Evolutionary conservation across 2,797 vertebrate genomes (phyloP).

Genomic region (Euthynnus affinis): DNA sequence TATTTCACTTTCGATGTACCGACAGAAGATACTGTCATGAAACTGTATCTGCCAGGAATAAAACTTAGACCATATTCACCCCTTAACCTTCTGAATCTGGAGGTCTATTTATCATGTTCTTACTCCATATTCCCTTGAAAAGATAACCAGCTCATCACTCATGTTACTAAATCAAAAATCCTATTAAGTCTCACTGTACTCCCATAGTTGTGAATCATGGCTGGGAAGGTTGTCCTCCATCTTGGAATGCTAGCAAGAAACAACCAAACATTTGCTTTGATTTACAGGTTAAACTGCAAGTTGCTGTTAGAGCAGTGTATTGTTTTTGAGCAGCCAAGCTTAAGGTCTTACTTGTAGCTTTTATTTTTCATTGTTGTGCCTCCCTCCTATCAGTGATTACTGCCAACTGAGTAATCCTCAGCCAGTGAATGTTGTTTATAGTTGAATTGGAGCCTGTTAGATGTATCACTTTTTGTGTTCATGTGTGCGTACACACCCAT

Average conservation of each 20-base stretch:
- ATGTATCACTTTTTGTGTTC: conserved; percentile 9
- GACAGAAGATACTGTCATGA: not conserved
- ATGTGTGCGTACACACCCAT: not conserved
- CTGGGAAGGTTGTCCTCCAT: conserved; percentile 27
- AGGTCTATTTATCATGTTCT: conserved; percentile 4
- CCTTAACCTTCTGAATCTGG: conserved; percentile 9
- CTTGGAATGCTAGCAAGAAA: conserved; percentile 46
- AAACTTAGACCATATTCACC: not conserved
- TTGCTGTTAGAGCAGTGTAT: conserved; percentile 76
- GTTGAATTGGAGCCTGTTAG: conserved; percentile 29
- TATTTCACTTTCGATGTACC: not conserved
- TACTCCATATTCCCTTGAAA: conserved; percentile 15
- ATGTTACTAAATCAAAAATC: conserved; percentile 51
- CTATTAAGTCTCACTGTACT: conserved; percentile 45
- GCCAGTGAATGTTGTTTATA: conserved; percentile 39
- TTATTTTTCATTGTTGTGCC: conserved; percentile 55
- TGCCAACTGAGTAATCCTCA: conserved; percentile 53
- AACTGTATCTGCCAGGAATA: conserved; percentile 1
- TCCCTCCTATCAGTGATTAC: conserved; percentile 47
- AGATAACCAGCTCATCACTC: conserved; percentile 28
- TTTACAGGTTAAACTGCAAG: conserved; percentile 66
- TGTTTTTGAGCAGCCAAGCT: conserved; percentile 84
- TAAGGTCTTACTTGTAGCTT: conserved; percentile 62
- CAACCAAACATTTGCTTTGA: conserved; percentile 55
- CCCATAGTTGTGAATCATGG: conserved; percentile 65